phyloP scores from a whole-genome alignment of 2,113 vertebrate genomes.

The Crocuta crocuta region DNA sequence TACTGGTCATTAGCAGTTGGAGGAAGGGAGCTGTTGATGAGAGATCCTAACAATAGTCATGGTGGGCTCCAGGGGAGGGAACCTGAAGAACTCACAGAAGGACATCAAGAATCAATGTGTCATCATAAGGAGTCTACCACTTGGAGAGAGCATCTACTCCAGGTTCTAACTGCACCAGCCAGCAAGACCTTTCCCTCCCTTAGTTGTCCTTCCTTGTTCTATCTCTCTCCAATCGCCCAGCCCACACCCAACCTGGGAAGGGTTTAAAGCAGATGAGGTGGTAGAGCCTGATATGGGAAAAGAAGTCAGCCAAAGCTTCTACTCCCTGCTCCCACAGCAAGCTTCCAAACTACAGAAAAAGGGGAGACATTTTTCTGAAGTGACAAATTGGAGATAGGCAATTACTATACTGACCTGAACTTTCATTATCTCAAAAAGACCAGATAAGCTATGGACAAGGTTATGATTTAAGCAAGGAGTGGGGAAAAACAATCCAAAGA shows the following conservation, averaged over 20 bases:
- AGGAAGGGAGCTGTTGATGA: neutral
- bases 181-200: neutral
- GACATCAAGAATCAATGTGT: neutral
- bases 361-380: neutral
- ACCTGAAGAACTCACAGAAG: neutral
- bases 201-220: neutral
- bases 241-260: neutral
- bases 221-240: neutral
- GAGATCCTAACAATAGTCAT: neutral
- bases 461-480: neutral
- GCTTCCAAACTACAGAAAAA: neutral
- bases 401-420: neutral
- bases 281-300: neutral
- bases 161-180: neutral
- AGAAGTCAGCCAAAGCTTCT: neutral
- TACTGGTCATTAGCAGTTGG: neutral
- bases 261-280: neutral
- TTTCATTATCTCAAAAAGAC: neutral
- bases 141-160: neutral
- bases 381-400: neutral
- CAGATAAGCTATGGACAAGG: neutral
- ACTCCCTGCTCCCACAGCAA: neutral
- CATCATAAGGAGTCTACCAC: neutral
- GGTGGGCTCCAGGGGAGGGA: neutral
- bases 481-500: neutral